These are phyloP conservation scores for Caenorhabditis remanei DNA, from an alignment of 1,140 invertebrate species.

Conservation along the genomic window DNA sequence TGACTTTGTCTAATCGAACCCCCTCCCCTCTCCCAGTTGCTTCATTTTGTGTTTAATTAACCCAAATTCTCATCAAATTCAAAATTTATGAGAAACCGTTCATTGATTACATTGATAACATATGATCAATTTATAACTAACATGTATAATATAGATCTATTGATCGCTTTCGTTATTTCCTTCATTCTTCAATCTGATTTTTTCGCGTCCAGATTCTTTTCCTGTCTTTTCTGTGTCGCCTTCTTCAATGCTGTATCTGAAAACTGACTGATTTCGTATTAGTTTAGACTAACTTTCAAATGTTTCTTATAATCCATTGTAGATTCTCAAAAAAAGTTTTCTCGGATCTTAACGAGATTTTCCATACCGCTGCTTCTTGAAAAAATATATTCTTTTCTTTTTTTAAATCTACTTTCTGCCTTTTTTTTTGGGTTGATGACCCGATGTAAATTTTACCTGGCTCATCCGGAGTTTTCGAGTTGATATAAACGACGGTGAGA, in stretches of 20 bases:
- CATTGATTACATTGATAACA: neutral
- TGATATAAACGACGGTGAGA: constrained; percentile 63
- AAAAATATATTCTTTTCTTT: constrained; percentile 36
- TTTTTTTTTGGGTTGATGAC: neutral
- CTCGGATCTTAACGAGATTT: neutral
- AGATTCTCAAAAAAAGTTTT: neutral
- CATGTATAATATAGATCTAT: constrained; percentile 42
- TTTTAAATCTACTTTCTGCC: neutral
- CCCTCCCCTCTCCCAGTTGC: neutral
- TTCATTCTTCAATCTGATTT: constrained; percentile 33
- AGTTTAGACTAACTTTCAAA: neutral
- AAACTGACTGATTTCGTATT: neutral
- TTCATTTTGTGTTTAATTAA: neutral
- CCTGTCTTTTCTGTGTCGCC: neutral
- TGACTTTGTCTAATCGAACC: neutral
- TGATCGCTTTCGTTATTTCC: neutral
- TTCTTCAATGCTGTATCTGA: constrained; percentile 41
- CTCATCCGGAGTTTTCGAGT: constrained; percentile 52
- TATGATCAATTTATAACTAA: neutral
- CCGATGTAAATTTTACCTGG: neutral
- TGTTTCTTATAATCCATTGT: neutral
- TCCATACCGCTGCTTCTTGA: neutral
- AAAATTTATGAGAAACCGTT: neutral
- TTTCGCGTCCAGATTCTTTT: neutral
- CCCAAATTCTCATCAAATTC: neutral